Evolutionary conservation across 2,113 vertebrate species (phyloP), one percentile per base, ranked within the genome.

Genomic region (Nettapus auritus): DNA sequence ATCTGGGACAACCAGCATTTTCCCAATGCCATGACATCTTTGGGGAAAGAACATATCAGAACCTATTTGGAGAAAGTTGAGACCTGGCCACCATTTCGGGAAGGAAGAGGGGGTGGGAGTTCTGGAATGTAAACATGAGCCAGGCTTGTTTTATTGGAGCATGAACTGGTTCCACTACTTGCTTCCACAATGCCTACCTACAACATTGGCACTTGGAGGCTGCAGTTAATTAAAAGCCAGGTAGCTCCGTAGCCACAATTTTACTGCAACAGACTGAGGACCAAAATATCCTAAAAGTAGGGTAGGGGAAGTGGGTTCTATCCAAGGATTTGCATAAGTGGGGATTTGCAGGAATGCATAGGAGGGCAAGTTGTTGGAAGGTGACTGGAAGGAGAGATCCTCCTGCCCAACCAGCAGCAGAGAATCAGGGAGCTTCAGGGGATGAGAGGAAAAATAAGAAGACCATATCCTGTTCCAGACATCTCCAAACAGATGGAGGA

Each of bases 51-150:
- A 21, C 26, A 40, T 2, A 3, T 63, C 25, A 73, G 20, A 26
- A 69, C 34, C 86, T n/a, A 57, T 42, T 62, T 13, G 1, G 46
- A 74, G n/a, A 55, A 78, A 44, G 16, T 0, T 67, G 73, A 53
- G 40, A 59, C 9, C 15, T 73, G 31, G 33, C 9, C 0, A 0
- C 3, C 0, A 6, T 84, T 9, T 40, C 52, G 16, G 8, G 36
- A 81, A 90, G 52, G 18, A 25, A 80, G 44, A 53, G 55, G 16
- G 8, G 5, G 31, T 0, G 1, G 25, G 20, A 68, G 20, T 70
- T 88, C 11, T 81, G 59, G 29, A 55, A 88, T 28, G 13, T 53
- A 34, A 86, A 60, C 16, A 64, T 16, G 11, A 79, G 33, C 36
- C 46, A 48, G 20, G 20, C 66, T 13, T 8, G 29, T 53, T 62